These are phyloP conservation scores for Macaria notata DNA, from an alignment of 2,888 invertebrate genomes.

Conservation along the genomic window DNA sequence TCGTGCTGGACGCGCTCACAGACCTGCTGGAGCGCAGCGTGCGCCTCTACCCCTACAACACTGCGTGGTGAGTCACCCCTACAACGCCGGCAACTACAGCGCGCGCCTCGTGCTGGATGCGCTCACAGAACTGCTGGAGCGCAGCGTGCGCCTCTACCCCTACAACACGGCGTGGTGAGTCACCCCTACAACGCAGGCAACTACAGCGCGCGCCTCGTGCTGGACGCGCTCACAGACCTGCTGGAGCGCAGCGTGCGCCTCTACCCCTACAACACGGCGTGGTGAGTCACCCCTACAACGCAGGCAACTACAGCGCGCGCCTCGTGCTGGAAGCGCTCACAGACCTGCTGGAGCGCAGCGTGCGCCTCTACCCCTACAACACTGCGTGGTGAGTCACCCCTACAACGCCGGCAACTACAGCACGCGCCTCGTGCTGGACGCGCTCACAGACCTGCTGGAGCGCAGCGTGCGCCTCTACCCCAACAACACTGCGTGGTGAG, in stretches of 20 bases:
- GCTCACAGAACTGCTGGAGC: constrained; percentile 88
- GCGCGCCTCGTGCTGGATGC: constrained; percentile 89
- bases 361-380: constrained; percentile 91
- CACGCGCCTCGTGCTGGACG: constrained; percentile 88
- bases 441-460: constrained; percentile 88
- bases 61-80: constrained; percentile 60
- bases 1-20: constrained; percentile 90
- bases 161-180: constrained; percentile 83
- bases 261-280: constrained; percentile 88
- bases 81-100: constrained; percentile 88
- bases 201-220: constrained; percentile 87
- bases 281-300: constrained; percentile 76
- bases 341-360: constrained; percentile 88
- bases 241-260: constrained; percentile 89
- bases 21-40: constrained; percentile 90
- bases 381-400: constrained; percentile 73
- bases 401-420: constrained; percentile 89
- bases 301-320: constrained; percentile 87
- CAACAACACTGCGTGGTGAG: constrained; percentile 83
- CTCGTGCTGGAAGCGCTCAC: constrained; percentile 90
- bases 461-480: constrained; percentile 92
- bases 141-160: constrained; percentile 91
- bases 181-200: constrained; percentile 82
- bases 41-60: constrained; percentile 90
- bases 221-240: constrained; percentile 91